phyloP scores from a whole-genome alignment of 2,797 vertebrate species.

The Aselliscus stoliczkanus region DNA sequence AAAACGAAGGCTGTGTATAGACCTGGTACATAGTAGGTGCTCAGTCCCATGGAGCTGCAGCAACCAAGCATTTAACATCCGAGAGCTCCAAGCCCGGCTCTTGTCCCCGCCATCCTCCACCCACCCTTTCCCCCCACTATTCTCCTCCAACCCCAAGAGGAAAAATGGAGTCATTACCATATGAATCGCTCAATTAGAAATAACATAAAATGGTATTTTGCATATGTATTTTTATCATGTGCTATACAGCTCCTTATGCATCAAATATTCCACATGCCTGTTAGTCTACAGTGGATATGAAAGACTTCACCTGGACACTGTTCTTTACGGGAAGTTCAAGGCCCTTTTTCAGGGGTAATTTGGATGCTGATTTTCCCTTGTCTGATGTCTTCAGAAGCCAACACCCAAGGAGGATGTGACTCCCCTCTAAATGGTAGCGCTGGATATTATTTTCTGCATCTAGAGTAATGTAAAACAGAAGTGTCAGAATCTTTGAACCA shows the following conservation, averaged over 20 bases:
- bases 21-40: not conserved
- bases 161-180: not conserved
- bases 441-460: conserved; percentile 8
- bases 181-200: conserved; percentile 32
- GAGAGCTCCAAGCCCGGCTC: not conserved
- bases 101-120: too few species aligned
- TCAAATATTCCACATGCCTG: not conserved
- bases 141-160: not conserved
- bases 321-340: not conserved
- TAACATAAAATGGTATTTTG: not conserved
- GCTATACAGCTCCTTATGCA: not conserved
- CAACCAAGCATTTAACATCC: not conserved
- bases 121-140: too few species aligned
- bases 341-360: not conserved
- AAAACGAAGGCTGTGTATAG: not conserved
- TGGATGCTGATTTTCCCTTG: not conserved
- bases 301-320: not conserved
- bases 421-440: not conserved
- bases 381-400: not conserved
- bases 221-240: not conserved
- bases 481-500: conserved; percentile 5
- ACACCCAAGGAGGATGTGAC: not conserved
- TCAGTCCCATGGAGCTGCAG: too few species aligned
- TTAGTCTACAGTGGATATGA: not conserved
- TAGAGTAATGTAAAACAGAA: conserved; percentile 37